Conservation (phyloP, 2,797 vertebrate genomes). For the Sebastiscus albofasciatus region DNA sequence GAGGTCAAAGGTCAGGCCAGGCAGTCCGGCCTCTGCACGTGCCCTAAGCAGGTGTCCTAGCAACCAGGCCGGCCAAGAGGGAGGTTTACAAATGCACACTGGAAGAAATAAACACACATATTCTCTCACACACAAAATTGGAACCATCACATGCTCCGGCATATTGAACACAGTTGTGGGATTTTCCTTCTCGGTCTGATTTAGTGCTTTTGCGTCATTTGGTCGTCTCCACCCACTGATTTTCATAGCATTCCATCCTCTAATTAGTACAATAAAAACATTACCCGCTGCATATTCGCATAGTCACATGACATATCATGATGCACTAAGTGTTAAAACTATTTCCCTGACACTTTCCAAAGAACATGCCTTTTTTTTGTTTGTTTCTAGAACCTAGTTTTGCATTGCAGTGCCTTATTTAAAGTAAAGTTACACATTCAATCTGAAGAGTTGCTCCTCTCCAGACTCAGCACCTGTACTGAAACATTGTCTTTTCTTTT, state of each 20-base stretch:
- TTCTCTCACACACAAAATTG: not conserved
- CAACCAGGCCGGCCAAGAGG: conserved; percentile 51
- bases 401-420: not conserved
- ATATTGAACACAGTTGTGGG: conserved; percentile 31
- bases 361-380: not conserved
- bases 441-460: not conserved
- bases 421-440: not conserved
- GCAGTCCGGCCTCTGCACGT: conserved; percentile 54
- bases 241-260: conserved; percentile 19
- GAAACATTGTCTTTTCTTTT: not conserved
- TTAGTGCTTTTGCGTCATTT: conserved; percentile 34
- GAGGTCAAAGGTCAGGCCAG: conserved; percentile 59
- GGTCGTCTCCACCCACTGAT: conserved; percentile 17
- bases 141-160: not conserved
- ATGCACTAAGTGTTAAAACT: not conserved
- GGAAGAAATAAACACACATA: not conserved
- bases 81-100: conserved; percentile 16
- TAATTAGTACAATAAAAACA: conserved; percentile 43
- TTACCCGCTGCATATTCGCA: not conserved
- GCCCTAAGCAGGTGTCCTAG: conserved; percentile 70
- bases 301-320: not conserved
- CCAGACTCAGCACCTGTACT: not conserved
- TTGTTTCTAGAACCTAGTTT: not conserved
- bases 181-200: conserved; percentile 26
- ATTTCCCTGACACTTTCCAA: not conserved